These are phyloP conservation scores for Anguilla rostrata DNA, from an alignment of 2,113 vertebrate species.

Conservation along the genomic window DNA sequence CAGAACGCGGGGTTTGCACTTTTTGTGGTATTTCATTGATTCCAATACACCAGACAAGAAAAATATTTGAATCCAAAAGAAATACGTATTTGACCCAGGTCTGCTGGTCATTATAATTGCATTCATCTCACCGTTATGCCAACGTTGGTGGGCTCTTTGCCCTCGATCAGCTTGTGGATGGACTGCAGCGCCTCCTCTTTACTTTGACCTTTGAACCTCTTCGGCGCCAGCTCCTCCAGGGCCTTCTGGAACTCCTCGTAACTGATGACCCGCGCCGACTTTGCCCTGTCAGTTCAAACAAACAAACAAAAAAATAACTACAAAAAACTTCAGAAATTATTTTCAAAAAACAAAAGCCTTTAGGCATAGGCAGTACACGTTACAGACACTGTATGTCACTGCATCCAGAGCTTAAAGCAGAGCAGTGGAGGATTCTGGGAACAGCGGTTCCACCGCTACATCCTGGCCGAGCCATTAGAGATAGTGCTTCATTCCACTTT, in stretches of 20 bases:
- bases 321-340: background rate
- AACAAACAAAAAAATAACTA: background rate
- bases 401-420: too few species aligned
- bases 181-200: slow-evolving; percentile 82
- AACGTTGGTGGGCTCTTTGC: slow-evolving; percentile 80
- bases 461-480: background rate
- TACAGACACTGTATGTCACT: too few species aligned
- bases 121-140: slow-evolving; percentile 83
- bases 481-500: slow-evolving; percentile 50
- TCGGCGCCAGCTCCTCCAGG: slow-evolving; percentile 82
- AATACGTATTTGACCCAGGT: too few species aligned
- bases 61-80: too few species aligned
- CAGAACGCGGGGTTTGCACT: too few species aligned
- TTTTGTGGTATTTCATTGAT: too few species aligned
- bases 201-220: slow-evolving; percentile 88
- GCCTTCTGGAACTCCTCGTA: slow-evolving; percentile 88
- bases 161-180: slow-evolving; percentile 83
- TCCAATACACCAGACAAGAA: too few species aligned
- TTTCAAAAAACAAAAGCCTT: background rate
- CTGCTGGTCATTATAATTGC: background rate
- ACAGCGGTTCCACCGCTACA: background rate
- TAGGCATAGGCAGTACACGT: background rate
- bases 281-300: slow-evolving; percentile 70
- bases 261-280: slow-evolving; percentile 86
- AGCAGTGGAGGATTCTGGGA: background rate